phyloP scores from a whole-genome alignment of 2,888 invertebrate genomes.

The Ligdia adustata region DNA sequence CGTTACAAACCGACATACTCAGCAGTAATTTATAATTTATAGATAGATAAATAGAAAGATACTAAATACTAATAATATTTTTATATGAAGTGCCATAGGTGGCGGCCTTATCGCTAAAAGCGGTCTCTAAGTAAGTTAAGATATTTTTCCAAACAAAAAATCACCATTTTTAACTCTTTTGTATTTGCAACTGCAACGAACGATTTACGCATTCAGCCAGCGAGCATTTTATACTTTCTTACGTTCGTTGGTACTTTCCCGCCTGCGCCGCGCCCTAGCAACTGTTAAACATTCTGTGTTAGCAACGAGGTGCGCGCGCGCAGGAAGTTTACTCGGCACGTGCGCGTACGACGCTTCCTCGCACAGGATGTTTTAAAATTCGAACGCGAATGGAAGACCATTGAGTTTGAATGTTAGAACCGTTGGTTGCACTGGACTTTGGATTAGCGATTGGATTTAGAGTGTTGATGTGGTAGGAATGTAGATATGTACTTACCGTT shows the following conservation, averaged over 20 bases:
- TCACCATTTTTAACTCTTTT: no score
- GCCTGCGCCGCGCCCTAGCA: conserved; percentile 19
- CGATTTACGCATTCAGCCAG: conserved; percentile 15
- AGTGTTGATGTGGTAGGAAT: no score
- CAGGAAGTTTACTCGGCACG: conserved; percentile 79
- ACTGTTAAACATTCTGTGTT: no score
- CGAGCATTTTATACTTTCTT: conserved; percentile 19
- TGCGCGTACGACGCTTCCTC: conserved; percentile 67
- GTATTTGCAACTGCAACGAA: background rate
- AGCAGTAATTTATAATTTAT: no score
- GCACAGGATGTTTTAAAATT: conserved; percentile 81
- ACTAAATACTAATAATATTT: no score
- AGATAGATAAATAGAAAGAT: no score
- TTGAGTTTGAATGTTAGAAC: conserved; percentile 40
- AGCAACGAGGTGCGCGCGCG: conserved; percentile 50
- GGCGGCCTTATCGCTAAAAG: no score
- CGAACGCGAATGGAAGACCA: conserved; percentile 49
- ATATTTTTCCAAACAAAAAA: background rate
- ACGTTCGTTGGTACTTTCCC: conserved; percentile 16
- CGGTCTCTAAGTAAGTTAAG: no score
- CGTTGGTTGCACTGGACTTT: conserved; percentile 29
- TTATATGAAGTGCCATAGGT: no score
- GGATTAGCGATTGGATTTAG: conserved; percentile 14
- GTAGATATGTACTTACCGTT: no score
- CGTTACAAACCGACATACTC: no score